Evolutionary conservation across 92 coral and sea anemone genomes (phyloP).

Genomic region (Pocillopora grandis): DNA sequence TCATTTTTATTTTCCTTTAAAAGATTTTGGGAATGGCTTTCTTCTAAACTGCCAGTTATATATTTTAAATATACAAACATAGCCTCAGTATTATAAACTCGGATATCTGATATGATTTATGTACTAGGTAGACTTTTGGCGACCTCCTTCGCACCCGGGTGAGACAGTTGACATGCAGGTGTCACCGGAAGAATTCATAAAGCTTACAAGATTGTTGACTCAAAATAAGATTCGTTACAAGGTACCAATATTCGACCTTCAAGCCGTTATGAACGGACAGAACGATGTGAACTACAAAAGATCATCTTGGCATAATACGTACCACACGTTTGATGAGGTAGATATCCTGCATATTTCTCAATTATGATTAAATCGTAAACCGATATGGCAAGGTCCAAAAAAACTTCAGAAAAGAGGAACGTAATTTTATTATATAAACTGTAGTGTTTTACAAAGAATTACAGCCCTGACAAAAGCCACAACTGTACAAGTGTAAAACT

Average conservation of each 20-base stretch:
- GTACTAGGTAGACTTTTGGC: conserved; percentile 59
- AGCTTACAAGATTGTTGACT: conserved; percentile 36
- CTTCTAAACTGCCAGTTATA: no score
- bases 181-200: conserved; percentile 33
- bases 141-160: conserved; percentile 38
- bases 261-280: conserved; percentile 39
- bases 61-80: no score
- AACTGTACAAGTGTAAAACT: no score
- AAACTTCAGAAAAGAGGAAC: no score
- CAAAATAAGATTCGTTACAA: conserved; percentile 29
- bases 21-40: no score
- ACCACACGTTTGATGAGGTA: conserved; percentile 53
- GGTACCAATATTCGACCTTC: conserved; percentile 48
- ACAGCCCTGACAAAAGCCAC: no score
- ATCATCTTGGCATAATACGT: conserved; percentile 42
- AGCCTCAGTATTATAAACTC: no score
- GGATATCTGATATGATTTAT: no score
- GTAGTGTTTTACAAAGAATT: no score
- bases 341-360: not conserved
- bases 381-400: no score
- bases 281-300: not conserved
- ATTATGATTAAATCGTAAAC: not conserved
- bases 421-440: no score
- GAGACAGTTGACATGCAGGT: conserved; percentile 51
- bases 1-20: no score